Evolutionary conservation across 2,888 invertebrate genomes (phyloP).

Genomic region (Aelia acuminata): DNA sequence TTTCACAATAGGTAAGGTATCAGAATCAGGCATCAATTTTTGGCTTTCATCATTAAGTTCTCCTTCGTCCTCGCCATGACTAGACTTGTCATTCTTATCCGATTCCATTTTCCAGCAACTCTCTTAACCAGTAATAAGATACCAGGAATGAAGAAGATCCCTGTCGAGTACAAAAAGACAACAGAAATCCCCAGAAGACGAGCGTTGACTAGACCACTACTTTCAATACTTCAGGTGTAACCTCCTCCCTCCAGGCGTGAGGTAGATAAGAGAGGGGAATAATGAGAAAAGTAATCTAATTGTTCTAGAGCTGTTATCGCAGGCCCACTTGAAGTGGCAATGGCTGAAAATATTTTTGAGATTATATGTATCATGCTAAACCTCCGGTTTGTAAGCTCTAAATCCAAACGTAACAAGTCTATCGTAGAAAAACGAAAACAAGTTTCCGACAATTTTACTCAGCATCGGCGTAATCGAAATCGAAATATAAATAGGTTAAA

Average conservation of each 20-base stretch:
- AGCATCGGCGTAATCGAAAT: not conserved
- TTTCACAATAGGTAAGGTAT: not conserved
- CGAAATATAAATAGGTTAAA: not conserved
- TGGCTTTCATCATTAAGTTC: not conserved
- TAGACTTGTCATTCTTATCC: not conserved
- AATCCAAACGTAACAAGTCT: not conserved
- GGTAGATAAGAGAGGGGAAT: slow-evolving; percentile 31
- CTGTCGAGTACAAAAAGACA: not conserved
- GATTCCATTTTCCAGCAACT: not conserved
- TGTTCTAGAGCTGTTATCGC: slow-evolving; percentile 41
- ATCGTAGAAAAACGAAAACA: not conserved
- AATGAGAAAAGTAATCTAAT: slow-evolving; percentile 20
- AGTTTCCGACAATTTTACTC: not conserved
- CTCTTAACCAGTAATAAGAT: not conserved
- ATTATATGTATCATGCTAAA: slow-evolving; percentile 19
- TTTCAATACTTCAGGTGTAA: slow-evolving; percentile 4
- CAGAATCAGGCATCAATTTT: slow-evolving; percentile 4
- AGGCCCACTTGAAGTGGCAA: not conserved
- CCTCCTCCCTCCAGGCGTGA: slow-evolving; percentile 39
- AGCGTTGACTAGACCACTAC: slow-evolving; percentile 33
- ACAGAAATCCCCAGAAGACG: not conserved
- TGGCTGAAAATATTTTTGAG: not conserved
- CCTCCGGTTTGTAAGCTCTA: not conserved
- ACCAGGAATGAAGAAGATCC: not conserved
- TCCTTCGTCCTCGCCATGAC: slow-evolving; percentile 19